Evolutionary conservation across 2,797 vertebrate genomes (phyloP).

Genomic region (Acanthiza pusilla): DNA sequence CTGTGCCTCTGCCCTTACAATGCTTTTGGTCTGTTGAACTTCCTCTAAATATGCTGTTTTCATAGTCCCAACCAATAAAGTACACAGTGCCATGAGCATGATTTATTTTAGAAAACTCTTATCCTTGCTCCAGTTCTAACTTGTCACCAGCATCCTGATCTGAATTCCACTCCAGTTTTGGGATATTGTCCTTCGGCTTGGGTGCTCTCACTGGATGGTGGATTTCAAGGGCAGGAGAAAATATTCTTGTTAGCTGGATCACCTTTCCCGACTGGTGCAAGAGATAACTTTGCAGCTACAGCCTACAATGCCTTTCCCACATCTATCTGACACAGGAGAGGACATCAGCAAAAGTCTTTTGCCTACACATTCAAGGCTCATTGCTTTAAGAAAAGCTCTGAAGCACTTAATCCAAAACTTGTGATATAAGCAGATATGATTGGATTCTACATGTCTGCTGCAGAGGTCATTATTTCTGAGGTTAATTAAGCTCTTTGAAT

Average conservation of each 20-base stretch:
- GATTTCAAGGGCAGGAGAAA: background rate
- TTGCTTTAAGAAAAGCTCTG: background rate
- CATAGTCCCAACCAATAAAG: background rate
- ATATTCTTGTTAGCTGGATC: background rate
- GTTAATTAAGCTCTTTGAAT: constrained; percentile 10
- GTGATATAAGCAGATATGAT: background rate
- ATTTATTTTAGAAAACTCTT: background rate
- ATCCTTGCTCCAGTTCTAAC: background rate
- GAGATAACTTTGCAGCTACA: background rate
- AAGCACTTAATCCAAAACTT: background rate
- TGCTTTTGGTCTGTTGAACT: background rate
- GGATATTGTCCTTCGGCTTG: background rate
- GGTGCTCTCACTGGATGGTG: background rate
- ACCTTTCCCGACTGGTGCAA: background rate
- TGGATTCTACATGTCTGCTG: background rate
- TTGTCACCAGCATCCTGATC: background rate
- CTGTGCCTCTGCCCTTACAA: background rate
- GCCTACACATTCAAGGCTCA: background rate
- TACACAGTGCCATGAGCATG: background rate
- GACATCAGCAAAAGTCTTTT: background rate
- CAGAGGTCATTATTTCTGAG: constrained; percentile 2
- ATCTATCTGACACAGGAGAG: background rate
- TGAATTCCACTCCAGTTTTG: background rate
- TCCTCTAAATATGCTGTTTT: background rate
- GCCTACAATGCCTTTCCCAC: background rate